phyloP scores from a whole-genome alignment of 2,888 invertebrate species.

The Melitaea athalia region DNA sequence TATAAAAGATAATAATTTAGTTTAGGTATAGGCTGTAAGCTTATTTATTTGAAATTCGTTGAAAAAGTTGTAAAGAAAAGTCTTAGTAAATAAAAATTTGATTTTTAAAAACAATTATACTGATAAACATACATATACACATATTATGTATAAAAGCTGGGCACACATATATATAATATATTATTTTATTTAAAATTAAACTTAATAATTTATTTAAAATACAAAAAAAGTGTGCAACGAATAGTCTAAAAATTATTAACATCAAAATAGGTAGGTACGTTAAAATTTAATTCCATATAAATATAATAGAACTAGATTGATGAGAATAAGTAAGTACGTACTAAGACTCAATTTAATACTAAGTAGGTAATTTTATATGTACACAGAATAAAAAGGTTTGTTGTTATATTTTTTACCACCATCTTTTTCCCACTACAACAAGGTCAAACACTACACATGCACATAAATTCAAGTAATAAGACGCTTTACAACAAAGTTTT shows the following conservation, averaged over 20 bases:
- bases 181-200: no score
- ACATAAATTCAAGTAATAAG: no score
- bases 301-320: conserved; percentile 1
- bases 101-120: no score
- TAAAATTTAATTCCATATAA: background rate
- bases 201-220: background rate
- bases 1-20: no score
- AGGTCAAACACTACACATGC: background rate
- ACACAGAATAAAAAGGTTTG: background rate
- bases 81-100: no score
- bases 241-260: background rate
- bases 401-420: background rate
- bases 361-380: background rate
- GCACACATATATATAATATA: no score
- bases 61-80: no score
- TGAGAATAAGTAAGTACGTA: conserved; percentile 8
- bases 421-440: background rate
- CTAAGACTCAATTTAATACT: conserved; percentile 14
- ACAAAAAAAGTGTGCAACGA: background rate
- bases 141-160: no score
- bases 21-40: no score
- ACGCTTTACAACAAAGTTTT: no score
- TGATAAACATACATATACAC: background rate
- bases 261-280: no score
- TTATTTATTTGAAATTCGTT: no score